phyloP scores from a whole-genome alignment of 2,113 vertebrate species.

The Mirounga angustirostris region DNA sequence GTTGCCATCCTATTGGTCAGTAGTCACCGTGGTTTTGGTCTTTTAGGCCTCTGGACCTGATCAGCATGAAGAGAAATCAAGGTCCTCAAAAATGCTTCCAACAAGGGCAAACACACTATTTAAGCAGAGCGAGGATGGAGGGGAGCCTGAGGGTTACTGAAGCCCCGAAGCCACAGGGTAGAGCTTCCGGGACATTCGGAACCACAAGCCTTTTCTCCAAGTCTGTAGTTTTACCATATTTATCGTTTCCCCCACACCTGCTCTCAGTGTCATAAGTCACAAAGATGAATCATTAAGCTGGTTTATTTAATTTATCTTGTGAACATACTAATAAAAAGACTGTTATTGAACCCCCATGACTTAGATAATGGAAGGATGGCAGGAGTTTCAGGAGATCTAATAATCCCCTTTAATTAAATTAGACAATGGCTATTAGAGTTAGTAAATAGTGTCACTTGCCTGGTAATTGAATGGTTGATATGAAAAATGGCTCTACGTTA shows the following conservation, averaged over 20 bases:
- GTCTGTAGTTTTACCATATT: background rate
- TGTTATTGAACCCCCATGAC: conserved; percentile 41
- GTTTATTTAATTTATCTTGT: conserved; percentile 60
- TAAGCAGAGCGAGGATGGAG: background rate
- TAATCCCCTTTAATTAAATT: conserved; percentile 67
- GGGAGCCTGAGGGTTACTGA: background rate
- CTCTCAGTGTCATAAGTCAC: background rate
- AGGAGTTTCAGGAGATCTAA: conserved; percentile 12
- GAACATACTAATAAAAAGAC: conserved; percentile 46
- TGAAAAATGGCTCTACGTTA: conserved; percentile 55
- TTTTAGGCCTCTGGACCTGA: background rate
- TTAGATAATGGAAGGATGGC: background rate
- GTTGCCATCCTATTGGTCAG: background rate
- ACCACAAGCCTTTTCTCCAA: background rate
- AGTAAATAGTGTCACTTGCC: conserved; percentile 52
- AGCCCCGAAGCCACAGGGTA: fast-evolving
- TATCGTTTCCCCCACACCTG: background rate
- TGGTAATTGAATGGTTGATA: conserved; percentile 43
- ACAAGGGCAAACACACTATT: no score
- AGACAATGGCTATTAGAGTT: conserved; percentile 45
- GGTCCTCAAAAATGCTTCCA: background rate
- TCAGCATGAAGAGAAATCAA: background rate
- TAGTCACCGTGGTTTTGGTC: background rate
- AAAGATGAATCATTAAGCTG: background rate
- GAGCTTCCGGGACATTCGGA: background rate